Conservation (phyloP, 2,113 vertebrate genomes). For the Periophthalmus modestus region DNA sequence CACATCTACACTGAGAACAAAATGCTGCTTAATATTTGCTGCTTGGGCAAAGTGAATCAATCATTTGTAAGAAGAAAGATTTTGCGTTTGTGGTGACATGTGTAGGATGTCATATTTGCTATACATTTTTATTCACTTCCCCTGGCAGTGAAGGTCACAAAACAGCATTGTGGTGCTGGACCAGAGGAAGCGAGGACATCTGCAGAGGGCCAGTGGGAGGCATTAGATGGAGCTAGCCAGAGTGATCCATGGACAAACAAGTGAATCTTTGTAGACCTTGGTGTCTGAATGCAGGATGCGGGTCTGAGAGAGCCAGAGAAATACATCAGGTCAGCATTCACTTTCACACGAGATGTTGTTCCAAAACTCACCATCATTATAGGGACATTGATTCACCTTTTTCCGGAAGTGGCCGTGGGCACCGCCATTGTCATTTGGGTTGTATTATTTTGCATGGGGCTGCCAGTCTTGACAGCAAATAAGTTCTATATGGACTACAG, state of each 20-base stretch:
- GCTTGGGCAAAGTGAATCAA: too few species aligned
- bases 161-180: background rate
- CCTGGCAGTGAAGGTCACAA: background rate
- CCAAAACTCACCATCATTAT: background rate
- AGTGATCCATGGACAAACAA: constrained; percentile 33
- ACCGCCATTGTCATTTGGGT: too few species aligned
- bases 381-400: background rate
- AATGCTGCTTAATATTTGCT: too few species aligned
- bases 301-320: background rate
- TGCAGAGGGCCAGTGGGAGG: background rate
- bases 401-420: too few species aligned
- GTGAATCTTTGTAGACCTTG: constrained; percentile 43
- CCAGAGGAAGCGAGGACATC: constrained; percentile 4
- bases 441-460: too few species aligned
- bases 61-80: too few species aligned
- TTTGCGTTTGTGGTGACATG: background rate
- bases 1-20: too few species aligned
- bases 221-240: background rate
- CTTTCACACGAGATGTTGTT: constrained; percentile 28
- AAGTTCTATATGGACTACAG: too few species aligned
- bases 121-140: background rate
- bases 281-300: constrained; percentile 45
- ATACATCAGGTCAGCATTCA: constrained; percentile 18
- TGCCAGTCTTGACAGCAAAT: too few species aligned
- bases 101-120: background rate